Evolutionary conservation across 2,113 vertebrate species (phyloP).

Genomic region (Plecturocebus donacophilus): DNA sequence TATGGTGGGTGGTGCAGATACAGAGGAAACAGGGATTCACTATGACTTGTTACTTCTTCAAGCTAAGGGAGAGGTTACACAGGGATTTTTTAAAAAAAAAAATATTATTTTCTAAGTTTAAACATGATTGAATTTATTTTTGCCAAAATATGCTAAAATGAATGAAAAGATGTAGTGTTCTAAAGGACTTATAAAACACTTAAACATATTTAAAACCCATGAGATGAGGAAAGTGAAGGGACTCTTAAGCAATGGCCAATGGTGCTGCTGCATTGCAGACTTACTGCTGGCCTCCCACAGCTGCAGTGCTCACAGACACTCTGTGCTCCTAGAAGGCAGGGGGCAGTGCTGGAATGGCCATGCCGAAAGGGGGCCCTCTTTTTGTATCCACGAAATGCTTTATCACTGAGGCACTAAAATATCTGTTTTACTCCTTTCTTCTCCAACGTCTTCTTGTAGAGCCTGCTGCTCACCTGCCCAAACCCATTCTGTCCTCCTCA

Average conservation of each 20-base stretch:
- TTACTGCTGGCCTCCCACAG: neutral
- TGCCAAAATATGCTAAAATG: neutral
- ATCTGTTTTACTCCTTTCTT: too few species aligned
- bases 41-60: too few species aligned
- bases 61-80: neutral
- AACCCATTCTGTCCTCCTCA: neutral
- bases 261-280: fast-evolving
- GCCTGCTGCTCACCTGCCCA: neutral
- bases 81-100: too few species aligned
- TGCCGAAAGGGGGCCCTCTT: fast-evolving
- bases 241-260: neutral
- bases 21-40: neutral
- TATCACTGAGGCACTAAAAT: fast-evolving
- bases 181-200: neutral
- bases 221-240: neutral
- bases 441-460: neutral
- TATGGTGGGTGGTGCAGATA: neutral
- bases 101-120: neutral
- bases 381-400: fast-evolving
- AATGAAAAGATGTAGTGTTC: too few species aligned
- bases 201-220: neutral
- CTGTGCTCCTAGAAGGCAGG: neutral
- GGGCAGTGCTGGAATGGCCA: fast-evolving
- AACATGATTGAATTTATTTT: too few species aligned
- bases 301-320: neutral